phyloP scores from a whole-genome alignment of 2,113 vertebrate species.

The Stigmatopora nigra region DNA sequence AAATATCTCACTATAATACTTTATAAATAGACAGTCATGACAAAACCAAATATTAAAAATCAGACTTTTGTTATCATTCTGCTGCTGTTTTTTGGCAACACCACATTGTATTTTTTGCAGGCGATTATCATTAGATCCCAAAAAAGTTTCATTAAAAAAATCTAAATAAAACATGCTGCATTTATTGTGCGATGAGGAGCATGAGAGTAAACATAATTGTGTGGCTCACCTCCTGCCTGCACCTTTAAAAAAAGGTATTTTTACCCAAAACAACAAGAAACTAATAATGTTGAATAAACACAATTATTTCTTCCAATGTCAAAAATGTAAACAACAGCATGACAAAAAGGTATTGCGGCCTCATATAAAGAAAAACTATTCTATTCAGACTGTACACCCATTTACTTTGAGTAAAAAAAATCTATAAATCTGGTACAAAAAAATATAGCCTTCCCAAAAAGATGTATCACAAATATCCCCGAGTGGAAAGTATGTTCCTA shows the following conservation, averaged over 20 bases:
- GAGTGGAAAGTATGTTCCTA: slow-evolving; percentile 63
- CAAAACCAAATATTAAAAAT: no score
- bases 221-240: slow-evolving; percentile 1
- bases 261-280: slow-evolving; percentile 4
- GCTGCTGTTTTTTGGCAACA: no score
- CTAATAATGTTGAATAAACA: not conserved
- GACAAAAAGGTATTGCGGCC: slow-evolving; percentile 6
- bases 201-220: not conserved
- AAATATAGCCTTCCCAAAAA: slow-evolving; percentile 66
- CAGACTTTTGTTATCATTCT: no score
- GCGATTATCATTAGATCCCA: no score
- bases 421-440: slow-evolving; percentile 69
- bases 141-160: no score
- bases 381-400: slow-evolving; percentile 9
- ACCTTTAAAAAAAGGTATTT: slow-evolving; percentile 7
- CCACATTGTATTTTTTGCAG: no score
- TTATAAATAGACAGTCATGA: no score
- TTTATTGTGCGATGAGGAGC: slow-evolving; percentile 51
- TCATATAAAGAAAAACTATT: not conserved
- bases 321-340: slow-evolving; percentile 1
- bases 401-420: slow-evolving; percentile 44
- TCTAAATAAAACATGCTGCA: slow-evolving; percentile 13
- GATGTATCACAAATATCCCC: slow-evolving; percentile 66
- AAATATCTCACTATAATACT: no score
- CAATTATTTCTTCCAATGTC: not conserved